Base-by-base conservation (phyloP, 2,888 invertebrate species). In the Leucophenga maculata region DNA sequence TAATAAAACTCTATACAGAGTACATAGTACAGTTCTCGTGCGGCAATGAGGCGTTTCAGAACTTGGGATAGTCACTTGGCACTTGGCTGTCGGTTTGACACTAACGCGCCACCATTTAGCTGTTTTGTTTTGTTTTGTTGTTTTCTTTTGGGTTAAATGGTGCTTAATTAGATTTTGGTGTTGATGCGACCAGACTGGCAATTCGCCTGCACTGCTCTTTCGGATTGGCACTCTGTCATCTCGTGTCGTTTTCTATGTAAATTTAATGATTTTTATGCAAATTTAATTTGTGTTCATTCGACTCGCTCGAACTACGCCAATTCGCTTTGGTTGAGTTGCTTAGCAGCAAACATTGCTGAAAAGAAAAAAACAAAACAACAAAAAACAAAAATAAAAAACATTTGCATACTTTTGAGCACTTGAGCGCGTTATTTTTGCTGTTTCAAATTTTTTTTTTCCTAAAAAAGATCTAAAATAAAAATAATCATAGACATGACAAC, bases 221-320 rank as follows among this genome's bases (percentile, higher is more conserved):
- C 8, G 11, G 8, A 39, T 39, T 39, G 26, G 26, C 26, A 26
- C 16, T 59, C 32, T 20, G 14, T 26, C 9, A 14, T 22, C 22
- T n/a, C n/a, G n/a, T 55, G 14, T 9, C 60, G 77, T 77, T 78
- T 78, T 79, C 74, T 78, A 79, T 79, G 78, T 74, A 74, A 79
- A 79, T 78, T 69, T 74, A 78, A 79, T 78, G 74, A 76, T 78
- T 79, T 77, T 76, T 73, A 79, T 79, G 77, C 74, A 74, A 79
- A 79, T 79, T 76, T 75, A 75, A 73, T 75, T 52, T 68, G 50
- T 44, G 55, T 9, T n/a, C 50, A 9, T 39, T 39, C 39, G 39
- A 11, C 11, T 39, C 39, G 39, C 60, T 60, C 39, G 44, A 60
- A 60, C n/a, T 44, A 14, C 26, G 44, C 22, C 46, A 64, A 48